phyloP scores from a whole-genome alignment of 2,797 vertebrate genomes.

The Falco columbarius region DNA sequence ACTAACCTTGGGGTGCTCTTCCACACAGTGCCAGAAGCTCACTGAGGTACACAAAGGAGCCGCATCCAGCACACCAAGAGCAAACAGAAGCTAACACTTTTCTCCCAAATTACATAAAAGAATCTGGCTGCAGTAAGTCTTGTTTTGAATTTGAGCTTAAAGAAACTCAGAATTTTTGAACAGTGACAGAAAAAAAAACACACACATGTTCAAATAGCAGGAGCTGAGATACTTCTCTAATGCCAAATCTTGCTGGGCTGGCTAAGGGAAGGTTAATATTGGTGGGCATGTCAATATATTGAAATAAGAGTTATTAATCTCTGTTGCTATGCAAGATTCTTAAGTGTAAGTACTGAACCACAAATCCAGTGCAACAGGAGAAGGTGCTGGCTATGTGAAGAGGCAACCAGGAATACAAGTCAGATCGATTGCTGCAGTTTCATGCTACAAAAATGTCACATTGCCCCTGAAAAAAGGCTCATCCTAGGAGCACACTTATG shows the following conservation, averaged over 20 bases:
- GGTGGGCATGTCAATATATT: fast-evolving
- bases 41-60: background rate
- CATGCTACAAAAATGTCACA: fast-evolving
- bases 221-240: background rate
- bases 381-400: background rate
- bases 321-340: background rate
- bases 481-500: background rate
- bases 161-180: background rate
- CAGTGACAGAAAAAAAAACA: background rate
- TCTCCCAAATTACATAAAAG: background rate
- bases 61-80: background rate
- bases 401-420: background rate
- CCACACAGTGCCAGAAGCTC: background rate
- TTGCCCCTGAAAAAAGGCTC: background rate
- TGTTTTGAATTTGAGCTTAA: background rate
- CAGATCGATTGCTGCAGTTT: fast-evolving
- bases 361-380: too few relatives aligned
- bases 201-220: background rate
- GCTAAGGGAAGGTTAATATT: background rate
- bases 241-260: background rate
- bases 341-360: background rate
- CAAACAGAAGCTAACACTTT: background rate
- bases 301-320: background rate
- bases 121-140: background rate
- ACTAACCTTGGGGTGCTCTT: background rate